A percentile compares a stretch with the other conserved stretches of the same genome.
These are phyloP conservation scores for Microtus oregoni DNA, from an alignment of 2,113 vertebrate genomes.

Conservation along the genomic window DNA sequence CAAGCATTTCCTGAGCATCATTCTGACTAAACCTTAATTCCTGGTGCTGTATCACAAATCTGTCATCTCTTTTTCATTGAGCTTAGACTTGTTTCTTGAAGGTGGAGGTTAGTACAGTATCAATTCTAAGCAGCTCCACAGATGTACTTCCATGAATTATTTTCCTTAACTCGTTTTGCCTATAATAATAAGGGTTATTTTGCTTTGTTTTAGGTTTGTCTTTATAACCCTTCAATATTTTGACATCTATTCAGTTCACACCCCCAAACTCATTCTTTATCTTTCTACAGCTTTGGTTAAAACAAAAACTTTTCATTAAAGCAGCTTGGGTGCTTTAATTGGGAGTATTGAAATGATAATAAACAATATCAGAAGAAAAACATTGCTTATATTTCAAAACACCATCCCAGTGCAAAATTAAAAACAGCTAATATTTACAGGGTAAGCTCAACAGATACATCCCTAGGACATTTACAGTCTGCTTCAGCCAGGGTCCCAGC, in stretches of 20 bases:
- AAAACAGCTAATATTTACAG: constrained; percentile 64
- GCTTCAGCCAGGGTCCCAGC: constrained; percentile 54
- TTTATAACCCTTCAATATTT: neutral
- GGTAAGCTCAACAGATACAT: neutral
- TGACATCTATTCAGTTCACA: neutral
- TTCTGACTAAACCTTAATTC: neutral
- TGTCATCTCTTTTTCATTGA: neutral
- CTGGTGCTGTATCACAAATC: neutral
- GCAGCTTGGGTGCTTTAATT: constrained; percentile 4
- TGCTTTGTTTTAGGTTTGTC: neutral
- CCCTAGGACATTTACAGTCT: constrained; percentile 45
- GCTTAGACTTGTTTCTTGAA: rapidly evolving
- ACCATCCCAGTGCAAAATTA: constrained; percentile 31
- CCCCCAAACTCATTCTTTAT: neutral
- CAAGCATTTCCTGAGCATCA: neutral
- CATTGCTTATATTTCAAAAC: constrained; percentile 65
- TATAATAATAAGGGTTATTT: neutral
- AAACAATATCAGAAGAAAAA: constrained; percentile 41
- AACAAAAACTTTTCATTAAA: constrained; percentile 42
- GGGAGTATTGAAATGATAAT: constrained; percentile 6
- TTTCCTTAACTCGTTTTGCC: neutral
- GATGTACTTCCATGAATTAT: neutral
- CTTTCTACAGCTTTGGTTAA: neutral
- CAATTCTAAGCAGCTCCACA: neutral
- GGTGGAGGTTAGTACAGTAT: neutral